Evolutionary conservation across 1,140 invertebrate genomes (phyloP), one percentile per base, ranked within the genome.

Genomic region (Chironomus tepperi): DNA sequence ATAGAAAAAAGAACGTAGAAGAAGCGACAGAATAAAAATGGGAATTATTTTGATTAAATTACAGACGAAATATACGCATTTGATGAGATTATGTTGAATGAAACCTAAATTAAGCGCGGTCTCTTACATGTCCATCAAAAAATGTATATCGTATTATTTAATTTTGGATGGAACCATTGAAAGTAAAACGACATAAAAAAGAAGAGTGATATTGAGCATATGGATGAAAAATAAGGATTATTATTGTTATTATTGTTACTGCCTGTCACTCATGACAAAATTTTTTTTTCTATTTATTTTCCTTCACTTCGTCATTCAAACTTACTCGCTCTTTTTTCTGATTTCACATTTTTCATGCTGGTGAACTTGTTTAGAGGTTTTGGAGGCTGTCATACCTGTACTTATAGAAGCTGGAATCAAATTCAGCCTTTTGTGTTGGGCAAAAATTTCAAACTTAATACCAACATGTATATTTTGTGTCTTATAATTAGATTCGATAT

Each of bases 181-280:
- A 34, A 57, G n/a, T 57, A n/a, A 15, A 57, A 57, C 47, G 47
- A 57, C 47, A 57, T 57, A n/a, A 57, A 57, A 47, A 57, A 34
- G 24, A 34, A 34, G 24, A 34, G 24, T 57, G 47, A 57, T 57
- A 57, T 57, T 57, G 47, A n/a, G 47, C 12, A 57, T 57, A 57
- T 57, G 47, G 12, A 57, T 57, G 47, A 57, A 57, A n/a, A 57
- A 57, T 15, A n/a, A 57, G 47, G n/a, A 57, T n/a, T n/a, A 57
- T 57, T 57, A 57, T n/a, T 57, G n/a, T 57, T 57, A 57, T 57
- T 57, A 57, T 57, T 57, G n/a, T 57, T 57, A 57, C 47, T n/a
- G 47, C 47, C 47, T 57, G 47, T 57, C 47, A 57, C 47, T 57
- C 47, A 57, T 12, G 47, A 57, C 47, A 57, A 57, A 15, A 15